Evolutionary conservation across 1,140 invertebrate genomes (phyloP).

Genomic region (Hyles euphorbiae): DNA sequence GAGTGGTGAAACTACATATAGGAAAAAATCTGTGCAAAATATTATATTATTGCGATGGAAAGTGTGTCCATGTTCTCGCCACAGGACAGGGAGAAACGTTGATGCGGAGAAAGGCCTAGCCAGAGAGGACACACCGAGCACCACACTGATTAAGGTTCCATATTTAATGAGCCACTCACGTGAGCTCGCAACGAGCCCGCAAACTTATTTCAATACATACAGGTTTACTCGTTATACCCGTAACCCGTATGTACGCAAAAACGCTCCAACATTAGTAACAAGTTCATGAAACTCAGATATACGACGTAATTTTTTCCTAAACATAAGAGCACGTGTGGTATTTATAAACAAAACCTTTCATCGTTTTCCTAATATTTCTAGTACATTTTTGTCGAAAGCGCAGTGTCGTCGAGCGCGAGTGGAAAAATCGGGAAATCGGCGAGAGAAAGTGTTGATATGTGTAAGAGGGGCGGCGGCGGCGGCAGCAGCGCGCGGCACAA

Average conservation of each 20-base stretch:
- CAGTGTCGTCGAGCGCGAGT: slow-evolving; percentile 21
- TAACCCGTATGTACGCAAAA: slow-evolving; percentile 15
- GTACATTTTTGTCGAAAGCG: not conserved
- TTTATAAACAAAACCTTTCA: not conserved
- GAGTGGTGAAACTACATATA: too few relatives aligned
- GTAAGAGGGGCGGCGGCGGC: slow-evolving; percentile 42
- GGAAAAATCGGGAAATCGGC: slow-evolving; percentile 64
- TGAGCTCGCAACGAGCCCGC: slow-evolving; percentile 38
- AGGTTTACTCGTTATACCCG: slow-evolving; percentile 46
- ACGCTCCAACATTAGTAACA: too few relatives aligned
- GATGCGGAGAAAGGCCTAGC: slow-evolving; percentile 26
- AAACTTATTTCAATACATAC: slow-evolving; percentile 67
- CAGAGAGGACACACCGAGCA: slow-evolving; percentile 47
- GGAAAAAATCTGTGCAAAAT: too few relatives aligned
- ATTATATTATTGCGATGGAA: too few relatives aligned
- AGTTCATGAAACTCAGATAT: not conserved
- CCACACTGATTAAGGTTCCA: slow-evolving; percentile 65
- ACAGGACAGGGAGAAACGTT: slow-evolving; percentile 16
- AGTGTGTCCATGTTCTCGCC: slow-evolving; percentile 1
- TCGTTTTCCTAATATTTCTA: not conserved
- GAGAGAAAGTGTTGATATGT: slow-evolving; percentile 69
- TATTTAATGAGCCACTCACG: slow-evolving; percentile 69
- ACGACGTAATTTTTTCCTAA: not conserved
- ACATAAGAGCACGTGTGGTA: not conserved
- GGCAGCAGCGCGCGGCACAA: slow-evolving; percentile 46